A percentile compares a stretch with the other conserved stretches of the same genome.
Conservation (phyloP, 2,888 invertebrate genomes). For the Drosophila paramelanica region DNA sequence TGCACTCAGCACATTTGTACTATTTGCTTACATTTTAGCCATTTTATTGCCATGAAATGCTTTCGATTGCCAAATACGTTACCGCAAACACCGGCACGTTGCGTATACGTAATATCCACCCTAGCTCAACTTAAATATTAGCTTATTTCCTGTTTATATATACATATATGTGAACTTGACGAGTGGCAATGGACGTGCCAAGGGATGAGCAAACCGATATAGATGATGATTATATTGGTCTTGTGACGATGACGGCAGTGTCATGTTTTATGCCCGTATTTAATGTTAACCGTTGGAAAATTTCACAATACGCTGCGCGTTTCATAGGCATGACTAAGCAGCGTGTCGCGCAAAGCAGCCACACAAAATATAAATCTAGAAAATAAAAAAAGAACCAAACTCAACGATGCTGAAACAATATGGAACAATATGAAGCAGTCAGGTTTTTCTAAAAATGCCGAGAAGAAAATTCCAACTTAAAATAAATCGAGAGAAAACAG, state of each 20-base stretch:
- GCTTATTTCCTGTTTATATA: constrained; percentile 3
- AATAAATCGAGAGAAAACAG: constrained; percentile 5
- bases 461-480: constrained; percentile 13
- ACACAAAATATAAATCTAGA: constrained; percentile 6
- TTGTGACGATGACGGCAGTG: constrained; percentile 14
- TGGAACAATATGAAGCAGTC: constrained; percentile 52
- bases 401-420: constrained; percentile 65
- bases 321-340: constrained; percentile 72
- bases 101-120: constrained; percentile 30
- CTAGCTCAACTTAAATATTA: constrained; percentile 4
- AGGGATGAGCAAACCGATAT: constrained; percentile 24
- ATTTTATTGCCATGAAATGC: constrained; percentile 18
- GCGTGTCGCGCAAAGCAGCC: constrained; percentile 27
- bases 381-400: constrained; percentile 14
- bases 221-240: constrained; percentile 38
- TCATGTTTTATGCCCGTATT: constrained; percentile 47
- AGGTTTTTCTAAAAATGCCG: constrained; percentile 18
- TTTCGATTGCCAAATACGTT: not conserved
- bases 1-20: not conserved
- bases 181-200: constrained; percentile 25
- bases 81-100: not conserved
- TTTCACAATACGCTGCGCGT: constrained; percentile 44
- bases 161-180: constrained; percentile 31
- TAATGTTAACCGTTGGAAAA: constrained; percentile 63
- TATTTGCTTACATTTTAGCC: constrained; percentile 5